A percentile compares a stretch with the other conserved stretches of the same genome.
These are phyloP conservation scores for Sinocyclocheilus maitianheensis DNA, from an alignment of 2,113 vertebrate genomes.

Conservation along the genomic window DNA sequence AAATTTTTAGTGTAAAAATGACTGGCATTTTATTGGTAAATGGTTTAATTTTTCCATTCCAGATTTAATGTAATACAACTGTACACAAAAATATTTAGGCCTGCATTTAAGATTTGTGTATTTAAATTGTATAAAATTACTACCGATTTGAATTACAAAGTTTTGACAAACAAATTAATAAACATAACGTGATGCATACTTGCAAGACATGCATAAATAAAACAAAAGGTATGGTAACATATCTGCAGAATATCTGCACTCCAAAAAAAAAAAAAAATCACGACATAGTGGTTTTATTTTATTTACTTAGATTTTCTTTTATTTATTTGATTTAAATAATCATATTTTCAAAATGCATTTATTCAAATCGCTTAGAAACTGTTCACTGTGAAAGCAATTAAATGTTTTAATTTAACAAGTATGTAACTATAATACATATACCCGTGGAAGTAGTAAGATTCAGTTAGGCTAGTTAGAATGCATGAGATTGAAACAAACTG, in stretches of 20 bases:
- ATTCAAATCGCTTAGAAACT: neutral
- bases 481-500: neutral
- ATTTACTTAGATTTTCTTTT: neutral
- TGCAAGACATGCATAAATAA: no score
- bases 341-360: no score
- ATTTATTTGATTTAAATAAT: neutral
- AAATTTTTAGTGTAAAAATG: neutral
- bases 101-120: no score
- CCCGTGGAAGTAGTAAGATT: neutral
- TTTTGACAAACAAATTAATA: neutral
- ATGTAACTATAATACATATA: neutral
- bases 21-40: neutral
- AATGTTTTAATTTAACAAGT: no score
- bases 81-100: neutral
- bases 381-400: neutral
- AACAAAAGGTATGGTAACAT: no score
- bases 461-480: no score
- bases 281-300: no score
- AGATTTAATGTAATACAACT: no score
- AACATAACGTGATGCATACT: no score
- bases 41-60: neutral
- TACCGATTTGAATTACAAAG: neutral
- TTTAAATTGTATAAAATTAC: neutral
- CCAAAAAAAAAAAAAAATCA: no score
- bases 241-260: no score